A percentile compares a stretch with the other conserved stretches of the same genome.
Evolutionary conservation across 2,888 invertebrate genomes (phyloP).

Genomic region (Drosophila neutralis): DNA sequence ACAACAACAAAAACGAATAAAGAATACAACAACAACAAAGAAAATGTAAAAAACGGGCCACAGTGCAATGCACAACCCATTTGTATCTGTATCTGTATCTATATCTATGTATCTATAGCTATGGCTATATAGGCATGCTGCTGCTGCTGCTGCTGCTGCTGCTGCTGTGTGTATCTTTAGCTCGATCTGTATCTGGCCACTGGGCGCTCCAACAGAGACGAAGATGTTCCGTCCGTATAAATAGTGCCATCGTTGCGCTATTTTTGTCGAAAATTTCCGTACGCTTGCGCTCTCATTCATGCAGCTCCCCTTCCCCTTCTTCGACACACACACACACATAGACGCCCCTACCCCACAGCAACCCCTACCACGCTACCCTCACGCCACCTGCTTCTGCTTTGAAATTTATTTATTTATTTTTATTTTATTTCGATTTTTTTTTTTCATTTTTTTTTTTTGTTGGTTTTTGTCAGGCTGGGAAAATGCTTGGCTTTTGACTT

Average conservation of each 20-base stretch:
- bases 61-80: conserved; percentile 45
- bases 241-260: conserved; percentile 80
- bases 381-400: conserved; percentile 49
- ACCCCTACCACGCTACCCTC: neutral
- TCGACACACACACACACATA: neutral
- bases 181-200: conserved; percentile 45
- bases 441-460: conserved; percentile 13
- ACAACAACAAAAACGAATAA: neutral
- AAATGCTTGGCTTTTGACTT: conserved; percentile 39
- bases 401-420: conserved; percentile 52
- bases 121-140: conserved; percentile 16
- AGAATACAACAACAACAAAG: neutral
- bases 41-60: conserved; percentile 25
- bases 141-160: conserved; percentile 1
- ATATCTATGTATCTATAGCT: conserved; percentile 21
- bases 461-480: conserved; percentile 44
- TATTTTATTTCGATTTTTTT: conserved; percentile 44
- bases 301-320: conserved; percentile 36
- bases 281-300: conserved; percentile 77
- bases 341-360: neutral
- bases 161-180: conserved; percentile 29
- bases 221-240: conserved; percentile 68
- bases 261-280: conserved; percentile 79
- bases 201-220: conserved; percentile 55
- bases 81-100: conserved; percentile 34